Base-by-base conservation (phyloP, 2,797 vertebrate genomes). In the Anas flavirostris region DNA sequence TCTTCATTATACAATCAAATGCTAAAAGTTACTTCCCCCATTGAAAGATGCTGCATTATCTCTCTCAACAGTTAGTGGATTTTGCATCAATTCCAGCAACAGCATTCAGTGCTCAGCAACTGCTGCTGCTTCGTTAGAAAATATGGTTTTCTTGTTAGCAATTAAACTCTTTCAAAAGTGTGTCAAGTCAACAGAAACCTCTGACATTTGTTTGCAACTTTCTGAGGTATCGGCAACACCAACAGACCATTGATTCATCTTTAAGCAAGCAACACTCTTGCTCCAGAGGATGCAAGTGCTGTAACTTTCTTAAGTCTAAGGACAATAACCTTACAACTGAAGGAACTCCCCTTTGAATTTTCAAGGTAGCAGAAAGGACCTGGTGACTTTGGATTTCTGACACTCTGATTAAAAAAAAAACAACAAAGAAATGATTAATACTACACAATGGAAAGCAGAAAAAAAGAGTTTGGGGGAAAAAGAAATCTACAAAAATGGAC, bases 1-100 rank as follows among this genome's bases (percentile, higher is more conserved):
- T 91, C 77, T 72, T 95, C 73, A 90, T 84, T 35, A 93, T 63
- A 79, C 46, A 92, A 76, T 63, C 82, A 95, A 91, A 91, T 75
- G 56, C 62, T 50, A 62, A 48, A 91, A 75, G 43, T 79, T 92
- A 82, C 50, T 41, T 81, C 91, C 19, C n/a, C 68, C 23, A 60
- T 4, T 12, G 68, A 69, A 88, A 64, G 60, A 86, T 14, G 31
- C 48, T 79, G 35, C 79, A 82, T 86, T 73, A 41, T 58, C 64
- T 89, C 69, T 72, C 35, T 35, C 41, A 86, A 62, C n/a, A 86
- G 63, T 53, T 43, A 66, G 48, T 2, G 25, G 35, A 37, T 50
- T 90, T 81, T 5, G 1, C 39, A 72, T 33, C 21, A 46, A 58
- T 70, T 69, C 56, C 15, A 91, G 31, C 46, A 83, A 66, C 15